phyloP scores from a whole-genome alignment of 2,113 vertebrate genomes.

The Mohoua ochrocephala region DNA sequence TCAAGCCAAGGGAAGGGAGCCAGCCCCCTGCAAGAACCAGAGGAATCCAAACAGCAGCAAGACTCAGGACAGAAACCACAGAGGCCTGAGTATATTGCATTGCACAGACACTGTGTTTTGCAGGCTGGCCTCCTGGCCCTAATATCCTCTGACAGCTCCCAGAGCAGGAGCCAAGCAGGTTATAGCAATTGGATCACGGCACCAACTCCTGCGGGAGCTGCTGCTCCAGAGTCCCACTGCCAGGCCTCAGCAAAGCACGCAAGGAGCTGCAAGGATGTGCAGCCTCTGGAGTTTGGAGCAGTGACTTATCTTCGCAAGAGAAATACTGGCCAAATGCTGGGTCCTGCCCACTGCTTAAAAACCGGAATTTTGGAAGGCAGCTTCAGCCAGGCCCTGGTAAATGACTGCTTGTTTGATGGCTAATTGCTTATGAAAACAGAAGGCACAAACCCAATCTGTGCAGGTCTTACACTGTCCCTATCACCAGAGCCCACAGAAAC shows the following conservation, averaged over 20 bases:
- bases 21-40: not conserved
- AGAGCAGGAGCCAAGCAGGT: not conserved
- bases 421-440: not conserved
- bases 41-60: not conserved
- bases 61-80: not conserved
- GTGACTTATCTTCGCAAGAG: not conserved
- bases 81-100: not conserved
- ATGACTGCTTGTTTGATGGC: not conserved
- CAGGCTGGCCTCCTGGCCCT: not conserved
- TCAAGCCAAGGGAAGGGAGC: not conserved
- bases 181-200: not conserved
- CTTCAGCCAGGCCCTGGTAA: not conserved
- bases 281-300: not conserved
- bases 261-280: not conserved
- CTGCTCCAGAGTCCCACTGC: not conserved
- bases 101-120: not conserved
- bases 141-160: constrained; percentile 22
- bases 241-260: not conserved
- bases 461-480: not conserved
- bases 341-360: not conserved
- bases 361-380: not conserved
- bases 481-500: not conserved
- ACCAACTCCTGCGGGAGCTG: not conserved
- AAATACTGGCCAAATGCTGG: not conserved
- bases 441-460: not conserved